Conservation (phyloP, 2,797 vertebrate species). For the Gallinago stenura region DNA sequence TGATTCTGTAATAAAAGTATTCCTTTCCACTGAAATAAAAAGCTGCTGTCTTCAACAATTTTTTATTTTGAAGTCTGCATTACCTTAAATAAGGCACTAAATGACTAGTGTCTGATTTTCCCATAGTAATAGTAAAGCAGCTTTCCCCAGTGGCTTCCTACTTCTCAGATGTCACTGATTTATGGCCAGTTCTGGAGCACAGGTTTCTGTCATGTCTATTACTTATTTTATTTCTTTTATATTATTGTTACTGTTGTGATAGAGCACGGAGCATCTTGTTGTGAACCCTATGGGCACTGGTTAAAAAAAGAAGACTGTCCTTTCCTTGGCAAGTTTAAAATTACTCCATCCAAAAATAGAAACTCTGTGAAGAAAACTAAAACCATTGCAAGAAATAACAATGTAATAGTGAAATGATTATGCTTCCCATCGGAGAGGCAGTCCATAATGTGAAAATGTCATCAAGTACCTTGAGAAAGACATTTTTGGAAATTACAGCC, state of each 20-base stretch:
- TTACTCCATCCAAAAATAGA: background rate
- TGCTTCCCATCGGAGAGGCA: conserved; percentile 18
- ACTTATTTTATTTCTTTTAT: conserved; percentile 24
- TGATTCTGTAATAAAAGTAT: background rate
- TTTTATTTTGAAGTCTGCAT: conserved; percentile 1
- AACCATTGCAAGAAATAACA: conserved; percentile 14
- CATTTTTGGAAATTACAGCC: conserved; percentile 21
- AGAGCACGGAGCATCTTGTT: background rate
- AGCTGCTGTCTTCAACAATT: background rate
- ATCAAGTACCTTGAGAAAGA: background rate
- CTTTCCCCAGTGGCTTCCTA: background rate
- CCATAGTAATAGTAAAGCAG: conserved; percentile 13
- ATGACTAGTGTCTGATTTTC: background rate
- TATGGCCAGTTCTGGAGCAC: background rate
- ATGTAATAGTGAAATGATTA: conserved; percentile 29
- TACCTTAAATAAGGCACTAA: conserved; percentile 43
- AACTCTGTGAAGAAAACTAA: background rate
- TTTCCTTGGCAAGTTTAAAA: background rate
- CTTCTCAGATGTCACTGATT: background rate
- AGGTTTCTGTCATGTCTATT: background rate
- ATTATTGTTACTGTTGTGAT: conserved; percentile 3
- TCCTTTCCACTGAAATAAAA: conserved; percentile 1
- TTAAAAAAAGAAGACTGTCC: background rate
- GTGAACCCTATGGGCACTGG: background rate
- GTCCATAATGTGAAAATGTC: conserved; percentile 41